Evolutionary conservation across 2,888 invertebrate genomes (phyloP).

Genomic region (Hedya salicella): DNA sequence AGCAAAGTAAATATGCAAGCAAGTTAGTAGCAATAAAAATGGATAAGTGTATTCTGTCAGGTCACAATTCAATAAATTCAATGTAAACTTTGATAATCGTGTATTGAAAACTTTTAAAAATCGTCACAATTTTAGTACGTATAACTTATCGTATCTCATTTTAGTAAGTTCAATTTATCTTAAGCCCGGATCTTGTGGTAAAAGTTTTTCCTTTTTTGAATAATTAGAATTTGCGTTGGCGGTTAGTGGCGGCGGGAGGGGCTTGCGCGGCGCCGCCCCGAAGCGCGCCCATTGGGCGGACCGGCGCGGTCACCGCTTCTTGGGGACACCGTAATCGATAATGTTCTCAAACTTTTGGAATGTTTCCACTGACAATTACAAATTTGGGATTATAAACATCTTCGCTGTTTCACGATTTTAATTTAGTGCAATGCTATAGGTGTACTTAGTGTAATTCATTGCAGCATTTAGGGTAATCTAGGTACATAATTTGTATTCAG

Average conservation of each 20-base stretch:
- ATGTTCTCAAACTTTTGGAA: slow-evolving; percentile 27
- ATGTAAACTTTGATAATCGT: too few species aligned
- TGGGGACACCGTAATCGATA: slow-evolving; percentile 41
- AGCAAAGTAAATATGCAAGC: too few species aligned
- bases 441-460: too few species aligned
- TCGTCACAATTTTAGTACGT: neutral
- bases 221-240: slow-evolving; percentile 37
- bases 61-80: too few species aligned
- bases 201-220: slow-evolving; percentile 4
- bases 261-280: slow-evolving; percentile 68
- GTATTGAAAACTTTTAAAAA: neutral
- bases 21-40: too few species aligned
- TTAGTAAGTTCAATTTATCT: slow-evolving; percentile 1
- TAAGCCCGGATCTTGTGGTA: neutral
- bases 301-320: slow-evolving; percentile 46
- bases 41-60: too few species aligned
- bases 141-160: neutral
- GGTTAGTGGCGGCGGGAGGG: slow-evolving; percentile 59
- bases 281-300: slow-evolving; percentile 75
- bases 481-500: too few species aligned
- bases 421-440: neutral
- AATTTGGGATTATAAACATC: neutral
- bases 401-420: neutral
- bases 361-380: slow-evolving; percentile 5
- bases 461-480: too few species aligned